Evolutionary conservation across 2,797 vertebrate species (phyloP), one percentile per base, ranked within the genome.

Genomic region (Bufotes viridis): DNA sequence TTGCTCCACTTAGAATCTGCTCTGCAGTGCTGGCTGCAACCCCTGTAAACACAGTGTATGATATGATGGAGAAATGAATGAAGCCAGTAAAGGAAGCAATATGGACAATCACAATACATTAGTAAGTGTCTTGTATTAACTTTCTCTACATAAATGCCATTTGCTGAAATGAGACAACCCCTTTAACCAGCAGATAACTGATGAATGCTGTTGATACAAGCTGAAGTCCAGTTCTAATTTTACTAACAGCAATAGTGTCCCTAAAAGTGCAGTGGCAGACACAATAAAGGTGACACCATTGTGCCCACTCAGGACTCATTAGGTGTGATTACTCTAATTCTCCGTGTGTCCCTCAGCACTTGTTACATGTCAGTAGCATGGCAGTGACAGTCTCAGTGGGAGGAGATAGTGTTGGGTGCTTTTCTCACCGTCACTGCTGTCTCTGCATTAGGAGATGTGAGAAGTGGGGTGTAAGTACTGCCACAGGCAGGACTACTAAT

Each of bases 351-450:
- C 84, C 87, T 74, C 76, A 70, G 20, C 60, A 69, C 75, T 60
- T 82, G 86, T 90, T 87, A 81, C 88, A 90, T 0, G 69, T 78
- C 67, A 42, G 81, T 81, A 85, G 53, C 51, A 58, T 70, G 84
- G 57, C 91, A 92, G 75, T 6, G 63, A 90, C 89, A 90, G 81
- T 60, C 81, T 81, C 60, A 86, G 90, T 88, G 91, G 94, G 94
- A 93, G 94, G 94, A 93, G 94, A 91, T 91, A 87, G 86, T 82
- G 82, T 90, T 82, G 79, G 90, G 89, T 89, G 80, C 65, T 4
- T 81, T 81, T 87, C 85, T 88, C 90, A 84, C 3, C 34, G 84
- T 22, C 83, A 67, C 18, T 42, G 87, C 81, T 91, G 22, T 81
- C 82, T 84, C 82, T 2, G 84, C 82, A 60, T 90, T 5, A 82